Base-by-base conservation (phyloP, 2,888 invertebrate genomes). In the Dryocosmus kuriphilus region DNA sequence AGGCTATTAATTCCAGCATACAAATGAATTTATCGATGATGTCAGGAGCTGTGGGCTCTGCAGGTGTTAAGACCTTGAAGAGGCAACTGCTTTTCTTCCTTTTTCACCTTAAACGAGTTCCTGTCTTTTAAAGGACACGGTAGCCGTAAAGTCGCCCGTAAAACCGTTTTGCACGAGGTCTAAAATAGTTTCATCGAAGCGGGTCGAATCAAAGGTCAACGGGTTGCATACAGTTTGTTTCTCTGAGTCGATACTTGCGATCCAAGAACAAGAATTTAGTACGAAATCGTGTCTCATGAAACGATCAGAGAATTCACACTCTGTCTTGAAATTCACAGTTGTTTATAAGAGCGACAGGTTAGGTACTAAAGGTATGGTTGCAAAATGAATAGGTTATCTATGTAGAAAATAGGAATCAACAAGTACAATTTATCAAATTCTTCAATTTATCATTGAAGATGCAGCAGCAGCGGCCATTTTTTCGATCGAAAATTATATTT, bases 51-150 rank as follows among this genome's bases (percentile, higher is more conserved):
- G 38, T 38, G 8, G 38, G 11, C n/a, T 51, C 19, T 51, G 51
- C 51, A 51, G 51, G 51, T 51, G 51, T 51, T 51, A 51, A 51
- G 51, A 51, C 51, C 51, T 51, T 51, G 51, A 51, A 51, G 51
- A 51, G 51, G 51, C 46, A 46, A 46, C n/a, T 1, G 19, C 46
- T 46, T 46, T 46, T n/a, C 46, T 19, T 46, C 51, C n/a, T 51
- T 51, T 51, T 51, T 51, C 51, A 2, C n/a, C 51, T 51, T 2
- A 51, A 51, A 51, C 51, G 51, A 51, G 51, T 51, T 51, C n/a
- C 51, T 51, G n/a, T n/a, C 51, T 51, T n/a, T 8, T 51, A 51
- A 51, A 51, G 51, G 51, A 51, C 51, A 51, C 51, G 51, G 51
- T 51, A 51, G 51, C 51, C n/a, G n/a, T 51, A n/a, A 51, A 51